phyloP scores from a whole-genome alignment of 2,888 invertebrate genomes.

The Chromoteleia sp. region DNA sequence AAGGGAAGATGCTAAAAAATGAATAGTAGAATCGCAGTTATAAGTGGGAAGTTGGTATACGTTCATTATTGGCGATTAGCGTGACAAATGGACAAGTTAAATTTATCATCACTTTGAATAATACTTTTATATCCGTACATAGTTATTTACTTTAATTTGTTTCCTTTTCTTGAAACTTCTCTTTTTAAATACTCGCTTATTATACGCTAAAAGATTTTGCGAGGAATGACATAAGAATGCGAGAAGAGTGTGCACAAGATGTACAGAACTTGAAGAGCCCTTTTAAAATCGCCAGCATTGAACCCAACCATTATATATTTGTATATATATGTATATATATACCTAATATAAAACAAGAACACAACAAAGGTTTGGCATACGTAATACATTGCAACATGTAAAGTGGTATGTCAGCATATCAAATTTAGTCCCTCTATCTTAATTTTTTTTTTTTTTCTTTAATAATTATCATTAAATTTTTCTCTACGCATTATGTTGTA shows the following conservation, averaged over 20 bases:
- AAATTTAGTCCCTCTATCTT: slow-evolving; percentile 58
- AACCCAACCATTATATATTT: slow-evolving; percentile 63
- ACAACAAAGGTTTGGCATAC: slow-evolving; percentile 84
- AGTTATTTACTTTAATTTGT: neutral
- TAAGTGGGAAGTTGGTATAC: slow-evolving; percentile 46
- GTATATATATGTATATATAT: slow-evolving; percentile 71
- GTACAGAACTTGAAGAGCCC: slow-evolving; percentile 49
- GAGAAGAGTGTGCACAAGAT: slow-evolving; percentile 43
- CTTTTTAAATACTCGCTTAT: slow-evolving; percentile 29
- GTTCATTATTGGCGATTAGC: slow-evolving; percentile 66
- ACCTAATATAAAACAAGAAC: slow-evolving; percentile 84
- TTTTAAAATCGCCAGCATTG: slow-evolving; percentile 67
- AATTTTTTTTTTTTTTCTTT: slow-evolving; percentile 21
- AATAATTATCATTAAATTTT: slow-evolving; percentile 39
- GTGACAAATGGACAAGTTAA: slow-evolving; percentile 50
- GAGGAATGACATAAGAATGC: slow-evolving; percentile 51
- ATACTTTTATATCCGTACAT: slow-evolving; percentile 16
- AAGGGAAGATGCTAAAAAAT: slow-evolving; percentile 43
- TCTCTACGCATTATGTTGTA: slow-evolving; percentile 69
- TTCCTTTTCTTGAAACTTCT: neutral
- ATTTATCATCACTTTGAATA: slow-evolving; percentile 16
- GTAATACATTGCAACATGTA: slow-evolving; percentile 83
- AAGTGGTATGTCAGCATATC: slow-evolving; percentile 81
- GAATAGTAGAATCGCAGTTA: slow-evolving; percentile 42
- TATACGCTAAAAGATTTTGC: slow-evolving; percentile 41